Conservation (phyloP, 2,113 vertebrate genomes). For the Serilophus lunatus region DNA sequence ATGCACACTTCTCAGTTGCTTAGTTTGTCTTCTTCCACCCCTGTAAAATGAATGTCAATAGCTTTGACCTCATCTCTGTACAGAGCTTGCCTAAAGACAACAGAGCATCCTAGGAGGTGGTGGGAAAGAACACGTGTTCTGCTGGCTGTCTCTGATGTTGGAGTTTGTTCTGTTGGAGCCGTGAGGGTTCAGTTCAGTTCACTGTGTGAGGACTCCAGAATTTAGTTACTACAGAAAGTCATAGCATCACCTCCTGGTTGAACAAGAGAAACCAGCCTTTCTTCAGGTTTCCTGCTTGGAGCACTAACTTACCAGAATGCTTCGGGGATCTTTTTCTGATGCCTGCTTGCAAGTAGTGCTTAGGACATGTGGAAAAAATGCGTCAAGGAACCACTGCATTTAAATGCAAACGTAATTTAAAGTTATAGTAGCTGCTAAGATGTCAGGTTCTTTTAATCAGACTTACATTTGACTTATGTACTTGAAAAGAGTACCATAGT, state of each 20-base stretch:
- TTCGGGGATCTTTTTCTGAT: background rate
- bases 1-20: background rate
- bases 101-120: background rate
- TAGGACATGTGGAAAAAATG: background rate
- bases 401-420: background rate
- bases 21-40: background rate
- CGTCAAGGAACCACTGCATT: background rate
- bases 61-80: background rate
- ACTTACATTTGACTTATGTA: background rate
- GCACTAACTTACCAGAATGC: background rate
- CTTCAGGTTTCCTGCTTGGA: background rate
- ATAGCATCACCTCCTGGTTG: background rate
- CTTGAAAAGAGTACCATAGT: background rate
- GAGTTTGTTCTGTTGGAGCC: background rate
- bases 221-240: background rate
- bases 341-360: background rate
- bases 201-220: background rate
- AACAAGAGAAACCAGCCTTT: background rate
- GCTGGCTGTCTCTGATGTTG: background rate
- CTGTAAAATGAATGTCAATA: background rate
- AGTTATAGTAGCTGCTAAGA: background rate
- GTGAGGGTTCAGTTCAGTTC: background rate
- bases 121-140: rapidly evolving
- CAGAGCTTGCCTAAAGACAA: background rate
- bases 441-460: background rate